phyloP scores from a whole-genome alignment of 1,140 invertebrate genomes.

The Sesamia nonagrioides region DNA sequence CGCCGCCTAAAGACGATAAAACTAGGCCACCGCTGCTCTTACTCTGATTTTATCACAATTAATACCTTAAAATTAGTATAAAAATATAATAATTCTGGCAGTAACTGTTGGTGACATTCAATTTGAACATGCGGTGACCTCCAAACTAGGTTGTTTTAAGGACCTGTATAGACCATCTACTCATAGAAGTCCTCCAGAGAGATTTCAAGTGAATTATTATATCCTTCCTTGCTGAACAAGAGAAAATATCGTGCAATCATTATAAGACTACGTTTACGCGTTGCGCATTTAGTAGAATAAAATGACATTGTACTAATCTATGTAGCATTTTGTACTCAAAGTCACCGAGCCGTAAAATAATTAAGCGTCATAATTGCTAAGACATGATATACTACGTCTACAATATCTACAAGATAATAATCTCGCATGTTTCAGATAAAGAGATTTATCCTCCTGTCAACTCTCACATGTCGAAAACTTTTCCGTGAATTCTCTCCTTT shows the following conservation, averaged over 20 bases:
- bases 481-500: constrained; percentile 43
- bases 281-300: not conserved
- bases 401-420: constrained; percentile 27
- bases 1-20: too few species aligned
- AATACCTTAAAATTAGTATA: too few species aligned
- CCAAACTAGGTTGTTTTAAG: too few species aligned
- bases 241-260: too few species aligned
- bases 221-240: not conserved
- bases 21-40: too few species aligned
- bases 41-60: too few species aligned
- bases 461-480: constrained; percentile 31
- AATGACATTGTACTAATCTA: not conserved
- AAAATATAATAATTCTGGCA: too few species aligned
- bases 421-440: constrained; percentile 40
- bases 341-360: not conserved
- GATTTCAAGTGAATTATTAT: not conserved
- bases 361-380: constrained; percentile 5
- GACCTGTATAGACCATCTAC: too few species aligned
- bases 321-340: not conserved
- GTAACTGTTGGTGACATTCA: too few species aligned
- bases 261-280: too few species aligned
- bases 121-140: too few species aligned
- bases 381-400: constrained; percentile 8
- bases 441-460: constrained; percentile 44
- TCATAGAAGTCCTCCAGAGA: too few species aligned